These are phyloP conservation scores for Pseudopleuronectes americanus DNA, from an alignment of 2,797 vertebrate species.

Conservation along the genomic window DNA sequence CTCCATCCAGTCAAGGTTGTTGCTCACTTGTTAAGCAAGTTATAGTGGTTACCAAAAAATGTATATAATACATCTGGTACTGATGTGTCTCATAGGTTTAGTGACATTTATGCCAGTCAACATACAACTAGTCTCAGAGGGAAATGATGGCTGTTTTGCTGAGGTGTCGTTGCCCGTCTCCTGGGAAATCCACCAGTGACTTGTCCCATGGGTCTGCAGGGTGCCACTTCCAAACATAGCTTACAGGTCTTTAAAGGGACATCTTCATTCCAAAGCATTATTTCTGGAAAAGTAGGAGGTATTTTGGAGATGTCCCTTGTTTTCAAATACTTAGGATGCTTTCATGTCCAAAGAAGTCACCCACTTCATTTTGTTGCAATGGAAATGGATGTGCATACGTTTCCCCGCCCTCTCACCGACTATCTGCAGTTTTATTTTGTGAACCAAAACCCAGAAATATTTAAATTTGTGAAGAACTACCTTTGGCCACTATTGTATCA, in stretches of 20 bases:
- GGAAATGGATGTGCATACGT: slow-evolving; percentile 76
- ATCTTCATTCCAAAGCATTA: slow-evolving; percentile 87
- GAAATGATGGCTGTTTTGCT: slow-evolving; percentile 79
- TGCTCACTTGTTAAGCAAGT: slow-evolving; percentile 84
- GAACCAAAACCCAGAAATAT: slow-evolving; percentile 74
- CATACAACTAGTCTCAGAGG: slow-evolving; percentile 82
- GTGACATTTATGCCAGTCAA: slow-evolving; percentile 81
- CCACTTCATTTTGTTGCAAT: slow-evolving; percentile 75
- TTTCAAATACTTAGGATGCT: slow-evolving; percentile 76
- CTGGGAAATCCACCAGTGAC: slow-evolving; percentile 74
- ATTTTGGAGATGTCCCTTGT: slow-evolving; percentile 80
- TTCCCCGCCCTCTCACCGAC: slow-evolving; percentile 59
- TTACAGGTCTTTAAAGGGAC: slow-evolving; percentile 79
- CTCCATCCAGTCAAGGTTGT: slow-evolving; percentile 81
- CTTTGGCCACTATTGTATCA: slow-evolving; percentile 78
- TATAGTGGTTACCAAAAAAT: slow-evolving; percentile 88
- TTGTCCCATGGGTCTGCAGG: slow-evolving; percentile 79
- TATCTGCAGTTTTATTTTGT: slow-evolving; percentile 65
- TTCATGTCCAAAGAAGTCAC: slow-evolving; percentile 86
- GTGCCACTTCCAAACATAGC: slow-evolving; percentile 77
- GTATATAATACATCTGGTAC: slow-evolving; percentile 88
- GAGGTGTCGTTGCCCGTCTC: slow-evolving; percentile 69
- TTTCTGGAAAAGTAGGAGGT: slow-evolving; percentile 77
- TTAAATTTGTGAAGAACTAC: slow-evolving; percentile 76
- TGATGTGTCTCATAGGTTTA: slow-evolving; percentile 82